Percentiles rank a stretch among this genome's conserved stretches.
Conservation (phyloP, 2,797 vertebrate genomes). For the Chelidonichthys spinosus region DNA sequence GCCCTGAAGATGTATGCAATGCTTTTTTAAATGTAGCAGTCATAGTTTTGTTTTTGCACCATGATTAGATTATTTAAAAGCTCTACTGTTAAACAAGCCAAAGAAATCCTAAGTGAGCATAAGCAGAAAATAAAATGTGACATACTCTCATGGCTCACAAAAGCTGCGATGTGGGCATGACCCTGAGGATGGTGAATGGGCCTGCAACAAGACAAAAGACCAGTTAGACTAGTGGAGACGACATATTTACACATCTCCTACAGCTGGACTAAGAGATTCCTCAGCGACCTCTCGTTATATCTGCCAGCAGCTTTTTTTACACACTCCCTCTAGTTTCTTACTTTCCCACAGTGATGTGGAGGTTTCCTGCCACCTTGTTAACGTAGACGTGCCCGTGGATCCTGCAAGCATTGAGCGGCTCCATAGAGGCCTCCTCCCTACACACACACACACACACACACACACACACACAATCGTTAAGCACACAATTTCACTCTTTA, state of each 20-base stretch:
- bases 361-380: constrained; percentile 98
- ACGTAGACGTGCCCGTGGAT: constrained; percentile 95
- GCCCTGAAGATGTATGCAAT: neutral
- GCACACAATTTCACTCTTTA: neutral
- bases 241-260: neutral
- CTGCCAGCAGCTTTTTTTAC: neutral
- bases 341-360: constrained; percentile 99
- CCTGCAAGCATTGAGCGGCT: constrained; percentile 90
- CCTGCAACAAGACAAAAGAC: constrained; percentile 70
- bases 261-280: neutral
- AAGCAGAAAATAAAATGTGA: constrained; percentile 6
- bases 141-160: constrained; percentile 97
- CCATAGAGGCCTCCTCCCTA: constrained; percentile 87
- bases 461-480: constrained; percentile 2
- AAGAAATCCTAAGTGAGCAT: neutral
- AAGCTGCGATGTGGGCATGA: constrained; percentile 95
- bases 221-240: neutral
- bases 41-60: neutral
- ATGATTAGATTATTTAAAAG: neutral
- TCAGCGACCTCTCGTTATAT: neutral
- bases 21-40: neutral
- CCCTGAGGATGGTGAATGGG: constrained; percentile 96
- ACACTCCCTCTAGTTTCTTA: constrained; percentile 70
- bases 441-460: constrained; percentile 26
- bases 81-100: neutral